phyloP scores from a whole-genome alignment of 2,113 vertebrate genomes.

The Phalacrocorax carbo region DNA sequence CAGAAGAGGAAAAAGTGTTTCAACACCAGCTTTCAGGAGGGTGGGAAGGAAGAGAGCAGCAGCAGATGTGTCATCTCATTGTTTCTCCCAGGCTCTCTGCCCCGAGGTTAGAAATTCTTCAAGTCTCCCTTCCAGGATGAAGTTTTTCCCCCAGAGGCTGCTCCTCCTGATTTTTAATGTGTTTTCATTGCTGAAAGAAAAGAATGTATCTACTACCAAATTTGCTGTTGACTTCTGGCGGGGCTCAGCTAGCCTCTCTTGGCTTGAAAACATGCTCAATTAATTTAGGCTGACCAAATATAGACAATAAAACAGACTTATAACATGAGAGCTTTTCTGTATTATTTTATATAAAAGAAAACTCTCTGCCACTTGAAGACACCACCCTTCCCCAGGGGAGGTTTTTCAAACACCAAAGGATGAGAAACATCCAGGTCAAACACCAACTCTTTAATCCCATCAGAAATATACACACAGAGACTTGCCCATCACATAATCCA shows the following conservation, averaged over 20 bases:
- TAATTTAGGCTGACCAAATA: slow-evolving; percentile 39
- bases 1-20: neutral
- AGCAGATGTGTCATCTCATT: slow-evolving; percentile 5
- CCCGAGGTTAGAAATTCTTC: neutral
- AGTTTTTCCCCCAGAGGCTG: neutral
- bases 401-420: neutral
- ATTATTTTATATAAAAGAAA: slow-evolving; percentile 25
- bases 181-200: slow-evolving; percentile 5
- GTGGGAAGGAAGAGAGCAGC: neutral
- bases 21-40: neutral
- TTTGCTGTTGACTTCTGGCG: slow-evolving; percentile 38
- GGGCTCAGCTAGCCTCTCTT: neutral
- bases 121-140: neutral
- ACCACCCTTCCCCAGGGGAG: neutral
- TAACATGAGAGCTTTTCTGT: slow-evolving; percentile 5
- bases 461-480: neutral
- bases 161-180: slow-evolving; percentile 4
- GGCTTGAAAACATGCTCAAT: slow-evolving; percentile 23
- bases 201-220: slow-evolving; percentile 32
- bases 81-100: neutral
- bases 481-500: neutral
- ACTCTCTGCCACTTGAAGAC: neutral
- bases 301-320: neutral
- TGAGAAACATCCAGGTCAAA: slow-evolving; percentile 8
- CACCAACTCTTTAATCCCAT: neutral